phyloP scores from a whole-genome alignment of 64 coral and sea anemone genomes.

The Trachythela sp. region DNA sequence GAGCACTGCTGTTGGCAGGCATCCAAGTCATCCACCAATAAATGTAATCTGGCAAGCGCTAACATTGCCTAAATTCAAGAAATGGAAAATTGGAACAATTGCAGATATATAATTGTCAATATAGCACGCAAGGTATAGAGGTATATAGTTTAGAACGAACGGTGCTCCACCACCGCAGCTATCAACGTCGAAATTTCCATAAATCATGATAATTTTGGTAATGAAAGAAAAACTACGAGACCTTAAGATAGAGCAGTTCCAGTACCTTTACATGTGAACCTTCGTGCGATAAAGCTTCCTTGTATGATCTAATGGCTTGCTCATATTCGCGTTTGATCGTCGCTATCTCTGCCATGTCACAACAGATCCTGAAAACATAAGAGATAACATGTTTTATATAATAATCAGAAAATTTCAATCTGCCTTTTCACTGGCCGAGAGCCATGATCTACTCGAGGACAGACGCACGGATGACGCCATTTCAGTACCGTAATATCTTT shows the following conservation, averaged over 20 bases:
- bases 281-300: slow-evolving; percentile 82
- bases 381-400: too few species aligned
- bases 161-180: too few species aligned
- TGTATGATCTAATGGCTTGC: slow-evolving; percentile 92
- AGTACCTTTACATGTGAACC: slow-evolving; percentile 67
- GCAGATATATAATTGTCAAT: neutral
- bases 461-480: too few species aligned
- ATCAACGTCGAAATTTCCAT: too few species aligned
- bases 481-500: too few species aligned
- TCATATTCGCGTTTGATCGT: slow-evolving; percentile 73
- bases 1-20: slow-evolving; percentile 86
- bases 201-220: too few species aligned
- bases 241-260: neutral
- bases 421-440: too few species aligned
- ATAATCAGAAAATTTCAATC: neutral
- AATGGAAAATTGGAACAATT: neutral
- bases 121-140: too few species aligned
- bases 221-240: too few species aligned
- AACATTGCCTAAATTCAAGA: slow-evolving; percentile 70
- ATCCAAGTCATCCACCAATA: slow-evolving; percentile 87
- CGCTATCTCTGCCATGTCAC: slow-evolving; percentile 84
- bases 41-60: slow-evolving; percentile 73
- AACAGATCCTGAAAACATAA: slow-evolving; percentile 76
- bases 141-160: too few species aligned
- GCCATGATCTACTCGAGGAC: too few species aligned